phyloP scores from a whole-genome alignment of 2,888 invertebrate genomes.

The Cabera pusaria region DNA sequence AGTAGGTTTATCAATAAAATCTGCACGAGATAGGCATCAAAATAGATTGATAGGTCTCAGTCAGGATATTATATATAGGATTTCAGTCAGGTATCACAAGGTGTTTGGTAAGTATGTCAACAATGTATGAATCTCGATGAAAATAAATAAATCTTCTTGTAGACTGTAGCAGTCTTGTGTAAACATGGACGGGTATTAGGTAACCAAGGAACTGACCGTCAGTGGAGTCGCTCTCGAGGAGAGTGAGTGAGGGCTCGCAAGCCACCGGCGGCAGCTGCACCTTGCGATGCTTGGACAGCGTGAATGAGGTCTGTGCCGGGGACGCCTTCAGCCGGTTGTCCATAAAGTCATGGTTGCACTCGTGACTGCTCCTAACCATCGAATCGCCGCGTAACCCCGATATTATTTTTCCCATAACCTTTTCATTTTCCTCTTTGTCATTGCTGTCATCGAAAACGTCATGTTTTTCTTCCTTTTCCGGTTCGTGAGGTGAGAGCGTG shows the following conservation, averaged over 20 bases:
- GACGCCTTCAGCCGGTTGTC: conserved; percentile 73
- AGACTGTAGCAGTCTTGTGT: too few relatives aligned
- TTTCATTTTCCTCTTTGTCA: conserved; percentile 69
- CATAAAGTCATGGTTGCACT: conserved; percentile 70
- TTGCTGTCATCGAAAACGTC: conserved; percentile 65
- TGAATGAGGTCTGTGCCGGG: conserved; percentile 80
- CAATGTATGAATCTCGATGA: too few relatives aligned
- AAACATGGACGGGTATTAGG: too few relatives aligned
- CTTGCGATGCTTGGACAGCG: conserved; percentile 84
- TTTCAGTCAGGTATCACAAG: too few relatives aligned
- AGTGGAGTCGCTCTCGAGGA: conserved; percentile 55
- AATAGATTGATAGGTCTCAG: too few relatives aligned
- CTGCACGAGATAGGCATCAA: too few relatives aligned
- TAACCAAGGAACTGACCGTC: conserved; percentile 72
- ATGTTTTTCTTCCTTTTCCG: conserved; percentile 68
- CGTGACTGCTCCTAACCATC: conserved; percentile 54
- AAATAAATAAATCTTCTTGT: too few relatives aligned
- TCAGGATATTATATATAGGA: too few relatives aligned
- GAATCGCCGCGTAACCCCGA: conserved; percentile 56
- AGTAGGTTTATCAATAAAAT: too few relatives aligned
- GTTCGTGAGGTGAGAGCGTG: conserved; percentile 51
- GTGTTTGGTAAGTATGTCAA: too few relatives aligned
- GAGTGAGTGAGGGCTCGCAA: conserved; percentile 57
- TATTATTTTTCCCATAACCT: conserved; percentile 71
- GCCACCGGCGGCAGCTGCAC: conserved; percentile 83